Evolutionary conservation across 2,797 vertebrate species (phyloP), one percentile per base, ranked within the genome.

Genomic region (Phylloscopus collybita): DNA sequence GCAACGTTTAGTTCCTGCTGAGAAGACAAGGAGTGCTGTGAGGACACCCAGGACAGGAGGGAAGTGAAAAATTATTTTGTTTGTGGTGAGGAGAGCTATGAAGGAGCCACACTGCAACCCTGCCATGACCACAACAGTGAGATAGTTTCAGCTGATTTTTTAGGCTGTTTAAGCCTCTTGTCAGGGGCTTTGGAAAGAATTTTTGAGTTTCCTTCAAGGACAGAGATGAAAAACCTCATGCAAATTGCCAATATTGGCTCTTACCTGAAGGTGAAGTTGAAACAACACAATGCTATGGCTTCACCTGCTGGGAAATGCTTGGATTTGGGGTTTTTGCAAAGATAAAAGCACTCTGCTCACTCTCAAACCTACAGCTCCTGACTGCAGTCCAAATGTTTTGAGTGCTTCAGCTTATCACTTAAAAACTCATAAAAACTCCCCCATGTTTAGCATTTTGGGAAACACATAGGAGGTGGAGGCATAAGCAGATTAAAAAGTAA

Each of bases 401-500:
- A 32, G 23, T 73, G 47, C 40, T 82, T 67, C 79, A 82, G 66
- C 36, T 78, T n/a, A 78, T 30, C 40, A 30, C 26, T 44, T 16
- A 54, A 84, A 92, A 92, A 60, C 27, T 57, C 79, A 49, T 40
- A 40, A 81, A 75, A 92, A 10, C 21, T 62, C 16, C 13, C 15
- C 27, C 27, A 2, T 19, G 51, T 50, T 95, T 87, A 76, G 66
- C 54, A 36, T 54, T 75, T 38, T 13, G 72, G 27, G 79, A 57
- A 80, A 70, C 11, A 36, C 11, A 27, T 2, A 54, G 74, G 56
- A 82, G 20, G 45, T 49, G 40, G 44, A 64, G 26, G 34, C 38
- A 30, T 49, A 82, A 73, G 53, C 32, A 89, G 75, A 85, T 85
- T 65, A 73, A 95, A 85, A 92, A 92, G 36, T 69, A 65, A 74